These are phyloP conservation scores for Ceramica pisi DNA, from an alignment of 2,888 invertebrate species.

Conservation along the genomic window DNA sequence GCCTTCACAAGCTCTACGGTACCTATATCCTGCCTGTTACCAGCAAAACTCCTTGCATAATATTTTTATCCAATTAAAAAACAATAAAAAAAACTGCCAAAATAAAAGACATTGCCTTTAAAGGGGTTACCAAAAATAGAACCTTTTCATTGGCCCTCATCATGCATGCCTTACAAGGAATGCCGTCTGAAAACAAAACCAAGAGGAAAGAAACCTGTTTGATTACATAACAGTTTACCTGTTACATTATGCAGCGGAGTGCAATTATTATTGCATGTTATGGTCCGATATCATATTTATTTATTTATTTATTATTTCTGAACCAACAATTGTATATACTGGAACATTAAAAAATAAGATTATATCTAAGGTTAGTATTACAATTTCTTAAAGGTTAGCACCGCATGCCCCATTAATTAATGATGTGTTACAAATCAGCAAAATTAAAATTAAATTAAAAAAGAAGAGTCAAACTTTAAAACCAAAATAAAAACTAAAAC, in stretches of 20 bases:
- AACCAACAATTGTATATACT: too few species aligned
- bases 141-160: constrained; percentile 3
- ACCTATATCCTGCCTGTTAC: neutral
- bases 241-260: neutral
- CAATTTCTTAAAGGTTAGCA: too few species aligned
- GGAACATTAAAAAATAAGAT: too few species aligned
- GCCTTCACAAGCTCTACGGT: neutral
- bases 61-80: neutral
- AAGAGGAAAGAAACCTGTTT: constrained; percentile 11
- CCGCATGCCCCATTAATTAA: too few species aligned
- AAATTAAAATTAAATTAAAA: too few species aligned
- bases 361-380: too few species aligned
- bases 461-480: too few species aligned
- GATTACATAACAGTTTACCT: constrained; percentile 22
- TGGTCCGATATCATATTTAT: too few species aligned
- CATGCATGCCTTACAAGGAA: constrained; percentile 2
- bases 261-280: neutral
- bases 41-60: neutral
- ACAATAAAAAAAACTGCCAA: neutral
- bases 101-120: constrained; percentile 9
- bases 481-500: too few species aligned
- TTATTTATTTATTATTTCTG: too few species aligned
- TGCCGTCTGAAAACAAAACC: neutral
- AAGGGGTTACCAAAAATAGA: constrained; percentile 2
- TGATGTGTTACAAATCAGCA: too few species aligned